These are phyloP conservation scores for Muscidifurax raptorellus DNA, from an alignment of 1,140 invertebrate species.

Conservation along the genomic window DNA sequence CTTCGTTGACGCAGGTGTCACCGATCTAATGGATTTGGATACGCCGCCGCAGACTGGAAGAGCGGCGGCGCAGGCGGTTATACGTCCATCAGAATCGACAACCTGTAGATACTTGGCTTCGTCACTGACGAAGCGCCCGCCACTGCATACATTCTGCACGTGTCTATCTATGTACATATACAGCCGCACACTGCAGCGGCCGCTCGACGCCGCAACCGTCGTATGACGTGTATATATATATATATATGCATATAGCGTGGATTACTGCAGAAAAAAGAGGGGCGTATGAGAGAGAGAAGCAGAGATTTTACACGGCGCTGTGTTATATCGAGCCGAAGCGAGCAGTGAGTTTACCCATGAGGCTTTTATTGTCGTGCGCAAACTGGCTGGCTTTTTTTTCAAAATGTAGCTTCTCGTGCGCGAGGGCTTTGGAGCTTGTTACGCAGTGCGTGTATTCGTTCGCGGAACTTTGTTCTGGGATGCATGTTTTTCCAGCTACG, in stretches of 20 bases:
- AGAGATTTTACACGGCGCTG: no score
- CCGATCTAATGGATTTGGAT: constrained; percentile 30
- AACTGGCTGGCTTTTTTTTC: no score
- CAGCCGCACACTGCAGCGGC: not conserved
- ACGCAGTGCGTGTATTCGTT: no score
- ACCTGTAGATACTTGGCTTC: constrained; percentile 52
- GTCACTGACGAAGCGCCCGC: not conserved
- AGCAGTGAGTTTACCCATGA: no score
- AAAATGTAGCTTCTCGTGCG: not conserved
- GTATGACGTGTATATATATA: no score
- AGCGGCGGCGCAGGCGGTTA: constrained; percentile 37
- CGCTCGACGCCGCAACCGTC: no score
- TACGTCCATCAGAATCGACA: constrained; percentile 52
- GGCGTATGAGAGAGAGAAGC: not conserved
- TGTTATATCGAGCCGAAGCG: no score
- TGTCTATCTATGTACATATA: not conserved
- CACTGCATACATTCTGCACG: not conserved
- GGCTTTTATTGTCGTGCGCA: no score
- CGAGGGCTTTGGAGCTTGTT: no score
- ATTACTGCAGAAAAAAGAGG: not conserved
- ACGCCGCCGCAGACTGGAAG: constrained; percentile 30
- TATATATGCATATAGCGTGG: no score
- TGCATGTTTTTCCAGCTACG: no score
- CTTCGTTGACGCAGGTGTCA: not conserved
- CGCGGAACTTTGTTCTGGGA: no score